Base-by-base conservation (phyloP, 2,888 invertebrate species). In the Drosophila sordidula region DNA sequence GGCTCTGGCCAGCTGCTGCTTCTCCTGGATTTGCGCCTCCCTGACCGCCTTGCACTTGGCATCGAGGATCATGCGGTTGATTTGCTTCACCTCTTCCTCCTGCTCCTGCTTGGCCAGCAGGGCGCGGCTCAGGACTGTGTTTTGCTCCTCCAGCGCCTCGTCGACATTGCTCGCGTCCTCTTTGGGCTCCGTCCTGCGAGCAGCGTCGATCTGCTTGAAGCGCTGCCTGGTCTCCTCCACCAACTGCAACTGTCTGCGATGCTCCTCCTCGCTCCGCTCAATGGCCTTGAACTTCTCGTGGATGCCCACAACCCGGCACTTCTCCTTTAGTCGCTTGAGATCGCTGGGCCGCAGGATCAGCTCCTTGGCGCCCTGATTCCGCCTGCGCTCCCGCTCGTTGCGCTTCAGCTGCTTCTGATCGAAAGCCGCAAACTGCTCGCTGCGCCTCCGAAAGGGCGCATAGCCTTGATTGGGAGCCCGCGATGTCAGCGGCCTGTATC, bases 31-130 rank as follows among this genome's bases (percentile, higher is more conserved):
- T 93, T 97, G 97, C 0, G 96, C 97, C 90, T 97, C 96, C 16
- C 97, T 93, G 47, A 97, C 96, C 0, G 97, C 96, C 87, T 96
- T 95, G 78, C 97, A 97, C 91, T 97, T 97, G 18, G 96, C 96
- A 14, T 96, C 96, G 11, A 97, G 92, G 81, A 97, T 96, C 70
- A 97, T 93, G 63, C 95, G 94, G 91, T 97, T 97, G 70, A 96
- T 96, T 25, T 93, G 94, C 91, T 95, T 96, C 79, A 94, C 95
- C 93, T 94, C 95, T 89, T 93, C 96, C 87, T 92, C 92, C 68
- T 92, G 91, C 66, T 92, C 92, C 16, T 92, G 92, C 50, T 90
- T 90, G 4, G 91, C 91, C 2, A 92, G 71, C 34, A 91, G 84
- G 1, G 93, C 91, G 59, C 94, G 93, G 71, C 94, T 94, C 0